Evolutionary conservation across 2,888 invertebrate genomes (phyloP).

Genomic region (Mythimna vitellina): DNA sequence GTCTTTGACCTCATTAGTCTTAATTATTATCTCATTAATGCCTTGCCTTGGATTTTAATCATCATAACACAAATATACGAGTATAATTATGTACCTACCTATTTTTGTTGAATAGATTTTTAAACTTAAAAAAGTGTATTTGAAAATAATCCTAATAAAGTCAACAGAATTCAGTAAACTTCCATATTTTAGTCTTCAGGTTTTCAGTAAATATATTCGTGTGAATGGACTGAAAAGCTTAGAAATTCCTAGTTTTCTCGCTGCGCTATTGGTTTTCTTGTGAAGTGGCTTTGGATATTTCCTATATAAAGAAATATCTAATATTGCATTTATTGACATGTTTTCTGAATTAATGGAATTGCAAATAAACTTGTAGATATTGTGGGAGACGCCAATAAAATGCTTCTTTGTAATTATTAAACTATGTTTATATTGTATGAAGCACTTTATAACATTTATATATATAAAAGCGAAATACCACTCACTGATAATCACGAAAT

Average conservation of each 20-base stretch:
- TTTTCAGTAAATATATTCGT: conserved; percentile 1
- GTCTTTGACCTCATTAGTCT: conserved; percentile 9
- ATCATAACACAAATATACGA: not conserved
- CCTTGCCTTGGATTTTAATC: not conserved
- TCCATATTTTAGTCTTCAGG: not conserved
- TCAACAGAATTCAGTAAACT: not conserved
- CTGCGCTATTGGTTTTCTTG: not conserved
- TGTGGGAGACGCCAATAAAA: no score
- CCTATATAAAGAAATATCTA: not conserved
- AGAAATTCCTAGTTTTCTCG: not conserved
- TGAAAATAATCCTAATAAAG: no score
- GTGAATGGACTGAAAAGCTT: not conserved
- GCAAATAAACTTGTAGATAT: no score
- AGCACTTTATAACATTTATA: no score
- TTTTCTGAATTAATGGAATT: no score
- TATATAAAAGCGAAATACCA: no score
- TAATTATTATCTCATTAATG: conserved; percentile 10
- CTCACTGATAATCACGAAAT: no score
- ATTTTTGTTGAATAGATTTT: no score
- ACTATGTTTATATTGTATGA: no score
- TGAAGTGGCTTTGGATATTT: not conserved
- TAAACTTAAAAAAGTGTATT: no score
- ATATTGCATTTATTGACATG: not conserved
- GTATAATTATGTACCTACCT: no score
- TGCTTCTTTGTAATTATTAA: no score